A percentile compares a stretch with the other conserved stretches of the same genome.
Conservation (phyloP, 1,140 invertebrate species). For the Hestina assimilis region DNA sequence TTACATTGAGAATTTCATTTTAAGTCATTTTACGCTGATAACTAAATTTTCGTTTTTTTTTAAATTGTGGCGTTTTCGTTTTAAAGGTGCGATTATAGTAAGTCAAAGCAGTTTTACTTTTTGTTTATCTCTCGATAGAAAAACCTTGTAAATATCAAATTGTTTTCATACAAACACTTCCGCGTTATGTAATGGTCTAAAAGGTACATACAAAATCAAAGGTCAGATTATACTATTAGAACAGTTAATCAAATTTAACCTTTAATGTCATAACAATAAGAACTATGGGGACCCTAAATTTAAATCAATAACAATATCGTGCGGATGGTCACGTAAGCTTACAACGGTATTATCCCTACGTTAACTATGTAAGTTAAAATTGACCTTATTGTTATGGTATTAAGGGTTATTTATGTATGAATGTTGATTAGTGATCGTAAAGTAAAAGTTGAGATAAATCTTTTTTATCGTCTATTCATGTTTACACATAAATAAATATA, state of each 20-base stretch:
- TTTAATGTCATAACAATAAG: not conserved
- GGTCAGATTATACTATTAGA: not conserved
- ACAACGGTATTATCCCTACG: conserved; percentile 13
- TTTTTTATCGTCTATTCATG: not conserved
- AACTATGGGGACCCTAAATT: not conserved
- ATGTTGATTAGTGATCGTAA: not conserved
- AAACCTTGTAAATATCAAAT: not conserved
- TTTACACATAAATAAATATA: not conserved
- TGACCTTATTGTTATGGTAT: not conserved
- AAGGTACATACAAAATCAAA: not conserved
- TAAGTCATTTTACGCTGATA: too few relatives aligned
- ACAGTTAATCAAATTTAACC: not conserved
- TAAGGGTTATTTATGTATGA: not conserved
- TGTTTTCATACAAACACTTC: not conserved
- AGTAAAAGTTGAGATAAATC: not conserved
- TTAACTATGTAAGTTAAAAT: not conserved
- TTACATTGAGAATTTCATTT: too few relatives aligned
- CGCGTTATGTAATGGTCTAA: not conserved
- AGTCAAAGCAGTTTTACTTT: too few relatives aligned
- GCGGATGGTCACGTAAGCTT: conserved; percentile 32
- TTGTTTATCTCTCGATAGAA: too few relatives aligned
- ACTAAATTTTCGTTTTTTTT: too few relatives aligned
- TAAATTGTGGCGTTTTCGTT: too few relatives aligned
- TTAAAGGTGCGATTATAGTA: too few relatives aligned
- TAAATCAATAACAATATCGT: conserved; percentile 9